Percentiles rank a stretch among this genome's conserved stretches.
Evolutionary conservation across 2,888 invertebrate genomes (phyloP).

Genomic region (Acanthopleura granulata): DNA sequence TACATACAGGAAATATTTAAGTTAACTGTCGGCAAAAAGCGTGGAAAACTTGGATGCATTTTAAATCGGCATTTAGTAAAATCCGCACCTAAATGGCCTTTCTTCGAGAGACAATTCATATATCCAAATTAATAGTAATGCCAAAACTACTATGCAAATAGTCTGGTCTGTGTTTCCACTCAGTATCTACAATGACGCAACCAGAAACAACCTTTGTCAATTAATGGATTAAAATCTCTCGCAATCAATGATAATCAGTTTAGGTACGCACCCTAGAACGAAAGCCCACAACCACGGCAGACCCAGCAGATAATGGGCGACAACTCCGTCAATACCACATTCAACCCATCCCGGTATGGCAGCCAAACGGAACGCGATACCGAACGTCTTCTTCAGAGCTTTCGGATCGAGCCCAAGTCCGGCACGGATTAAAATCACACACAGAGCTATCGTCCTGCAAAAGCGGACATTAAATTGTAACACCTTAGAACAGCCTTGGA

Average conservation of each 20-base stretch:
- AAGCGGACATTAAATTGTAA: not conserved
- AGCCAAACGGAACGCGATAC: constrained; percentile 78
- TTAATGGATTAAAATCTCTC: not conserved
- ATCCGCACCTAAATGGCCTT: no score
- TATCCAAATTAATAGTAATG: no score
- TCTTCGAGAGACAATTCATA: no score
- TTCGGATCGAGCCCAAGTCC: constrained; percentile 89
- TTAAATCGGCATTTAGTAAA: no score
- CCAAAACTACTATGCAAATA: no score
- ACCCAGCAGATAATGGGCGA: constrained; percentile 79
- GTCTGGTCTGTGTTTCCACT: not conserved
- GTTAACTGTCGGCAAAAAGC: no score
- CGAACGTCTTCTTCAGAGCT: constrained; percentile 83
- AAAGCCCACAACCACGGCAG: constrained; percentile 87
- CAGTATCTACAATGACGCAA: not conserved
- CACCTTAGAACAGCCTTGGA: no score
- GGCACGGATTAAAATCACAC: constrained; percentile 89
- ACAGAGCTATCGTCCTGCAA: constrained; percentile 81
- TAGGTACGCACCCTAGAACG: constrained; percentile 76
- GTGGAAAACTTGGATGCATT: no score
- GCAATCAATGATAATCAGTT: not conserved
- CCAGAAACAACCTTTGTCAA: not conserved
- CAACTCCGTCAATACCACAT: constrained; percentile 77
- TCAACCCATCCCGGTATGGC: constrained; percentile 87
- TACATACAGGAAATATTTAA: no score